Base-by-base conservation (phyloP, 2,888 invertebrate genomes). In the Amaurobius ferox region DNA sequence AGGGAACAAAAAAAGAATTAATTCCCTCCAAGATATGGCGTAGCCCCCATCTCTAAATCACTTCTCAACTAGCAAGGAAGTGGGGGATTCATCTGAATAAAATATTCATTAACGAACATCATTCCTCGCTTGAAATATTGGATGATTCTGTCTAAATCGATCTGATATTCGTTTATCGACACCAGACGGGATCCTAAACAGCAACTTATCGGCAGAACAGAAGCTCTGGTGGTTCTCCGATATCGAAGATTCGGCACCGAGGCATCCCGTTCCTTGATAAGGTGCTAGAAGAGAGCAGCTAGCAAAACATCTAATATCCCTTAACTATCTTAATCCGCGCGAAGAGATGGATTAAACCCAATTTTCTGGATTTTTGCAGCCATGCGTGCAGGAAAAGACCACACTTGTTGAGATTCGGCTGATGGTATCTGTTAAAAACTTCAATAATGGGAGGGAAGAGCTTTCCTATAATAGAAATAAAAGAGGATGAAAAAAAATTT, bases 301-400 rank as follows among this genome's bases (percentile, higher is more conserved):
- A 55, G 55, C 55, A 55, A 55, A 55, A 55, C 55, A 68, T 68
- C 39, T 68, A 68, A 68, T 40, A 28, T 68, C 68, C 68, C 68
- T 40, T 39, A 39, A 68, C 68, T 26, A 68, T 68, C 40, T 68
- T n/a, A 68, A 68, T 68, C 40, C 40, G 26, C 68, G 40, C n/a
- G 7, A 68, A 68, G 28, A 68, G 68, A 40, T 68, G 68, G 68
- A 68, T 68, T 68, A 68, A 68, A 68, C 26, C 64, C 30, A 64
- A 64, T 64, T 68, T 68, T 35, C 40, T 11, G 16, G 40, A 40
- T 68, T 35, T 68, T 68, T 13, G 40, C 16, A 23, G 13, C 40
- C 40, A 68, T 68, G 68, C 68, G 68, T 68, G 68, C 40, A 2
- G n/a, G 1, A n/a, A 6, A 64, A 64, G 30, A 64, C 64, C 30